phyloP scores from a whole-genome alignment of 2,797 vertebrate genomes.

The Parauchenoglanis ngamensis region DNA sequence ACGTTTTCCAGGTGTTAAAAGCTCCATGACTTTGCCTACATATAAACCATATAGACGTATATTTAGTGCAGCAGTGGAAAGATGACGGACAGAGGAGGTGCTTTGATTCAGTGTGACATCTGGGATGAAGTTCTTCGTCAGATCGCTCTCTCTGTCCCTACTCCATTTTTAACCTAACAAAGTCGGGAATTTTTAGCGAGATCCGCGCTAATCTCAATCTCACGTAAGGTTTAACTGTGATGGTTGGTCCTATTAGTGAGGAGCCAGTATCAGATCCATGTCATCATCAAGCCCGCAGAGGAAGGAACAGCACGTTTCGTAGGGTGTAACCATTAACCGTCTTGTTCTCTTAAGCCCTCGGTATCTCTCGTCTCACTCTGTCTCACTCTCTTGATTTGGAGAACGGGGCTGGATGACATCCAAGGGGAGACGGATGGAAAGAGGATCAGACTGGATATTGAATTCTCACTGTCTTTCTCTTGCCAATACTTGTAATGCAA shows the following conservation, averaged over 20 bases:
- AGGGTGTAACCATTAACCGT: background rate
- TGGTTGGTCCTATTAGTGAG: background rate
- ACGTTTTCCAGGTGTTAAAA: background rate
- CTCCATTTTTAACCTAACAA: background rate
- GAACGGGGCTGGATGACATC: background rate
- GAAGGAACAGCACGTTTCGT: background rate
- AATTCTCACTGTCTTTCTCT: conserved; percentile 20
- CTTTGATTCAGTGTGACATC: background rate
- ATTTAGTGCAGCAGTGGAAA: background rate
- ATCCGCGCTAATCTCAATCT: background rate
- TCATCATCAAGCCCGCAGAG: background rate
- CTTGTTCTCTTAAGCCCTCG: background rate
- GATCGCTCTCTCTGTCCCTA: too few relatives aligned
- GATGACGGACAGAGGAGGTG: background rate
- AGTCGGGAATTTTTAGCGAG: background rate
- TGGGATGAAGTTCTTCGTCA: too few relatives aligned
- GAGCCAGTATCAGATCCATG: background rate
- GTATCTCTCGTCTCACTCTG: background rate
- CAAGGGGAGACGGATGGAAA: background rate
- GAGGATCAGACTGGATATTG: conserved; percentile 15
- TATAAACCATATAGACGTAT: too few relatives aligned
- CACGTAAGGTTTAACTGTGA: background rate
- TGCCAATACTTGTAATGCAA: conserved; percentile 5
- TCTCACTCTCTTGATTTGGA: conserved; percentile 12
- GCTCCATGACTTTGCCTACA: background rate